These are phyloP conservation scores for Coronaproctus castanopsis DNA, from an alignment of 2,888 invertebrate species.

Conservation along the genomic window DNA sequence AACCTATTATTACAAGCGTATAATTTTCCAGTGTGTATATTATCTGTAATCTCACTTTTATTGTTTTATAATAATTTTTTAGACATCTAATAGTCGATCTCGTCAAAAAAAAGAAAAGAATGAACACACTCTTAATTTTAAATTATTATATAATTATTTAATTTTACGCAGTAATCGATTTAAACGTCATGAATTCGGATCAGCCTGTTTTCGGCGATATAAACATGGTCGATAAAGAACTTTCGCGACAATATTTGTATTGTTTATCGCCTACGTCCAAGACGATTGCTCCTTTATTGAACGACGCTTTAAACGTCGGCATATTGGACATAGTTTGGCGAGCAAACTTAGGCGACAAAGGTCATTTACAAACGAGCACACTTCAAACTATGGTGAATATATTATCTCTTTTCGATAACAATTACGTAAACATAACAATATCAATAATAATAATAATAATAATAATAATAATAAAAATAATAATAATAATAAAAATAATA, in stretches of 20 bases:
- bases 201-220: slow-evolving; percentile 54
- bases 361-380: slow-evolving; percentile 89
- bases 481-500: no score
- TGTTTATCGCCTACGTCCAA: slow-evolving; percentile 64
- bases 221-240: slow-evolving; percentile 65
- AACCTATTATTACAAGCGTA: no score
- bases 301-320: slow-evolving; percentile 72
- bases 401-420: neutral
- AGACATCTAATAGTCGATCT: no score
- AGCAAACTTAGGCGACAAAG: slow-evolving; percentile 87
- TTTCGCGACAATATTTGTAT: slow-evolving; percentile 86
- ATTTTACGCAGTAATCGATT: neutral
- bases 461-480: no score
- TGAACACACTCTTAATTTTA: no score
- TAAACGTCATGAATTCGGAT: neutral
- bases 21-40: no score
- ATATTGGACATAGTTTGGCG: slow-evolving; percentile 97
- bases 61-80: no score
- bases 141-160: no score
- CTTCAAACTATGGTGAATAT: slow-evolving; percentile 57
- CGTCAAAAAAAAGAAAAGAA: no score
- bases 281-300: slow-evolving; percentile 53
- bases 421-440: no score
- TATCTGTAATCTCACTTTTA: no score
- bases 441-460: no score